Conservation (phyloP, 92 coral and sea anemone genomes). For the Galaxea fascicularis region DNA sequence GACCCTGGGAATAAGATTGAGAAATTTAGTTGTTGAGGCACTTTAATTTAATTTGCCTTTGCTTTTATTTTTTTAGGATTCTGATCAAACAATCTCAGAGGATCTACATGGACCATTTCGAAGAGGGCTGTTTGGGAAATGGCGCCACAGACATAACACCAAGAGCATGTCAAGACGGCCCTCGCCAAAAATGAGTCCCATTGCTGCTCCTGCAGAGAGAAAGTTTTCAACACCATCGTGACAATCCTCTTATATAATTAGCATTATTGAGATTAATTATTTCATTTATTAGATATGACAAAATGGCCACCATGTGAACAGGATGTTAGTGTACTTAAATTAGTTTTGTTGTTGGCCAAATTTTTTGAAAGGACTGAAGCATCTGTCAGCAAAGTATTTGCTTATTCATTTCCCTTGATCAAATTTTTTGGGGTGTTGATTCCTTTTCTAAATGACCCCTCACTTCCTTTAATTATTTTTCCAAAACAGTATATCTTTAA, state of each 20-base stretch:
- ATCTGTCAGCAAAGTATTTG: no score
- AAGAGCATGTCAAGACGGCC: conserved; percentile 49
- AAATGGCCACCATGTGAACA: neutral
- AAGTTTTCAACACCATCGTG: conserved; percentile 16
- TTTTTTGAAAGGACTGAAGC: neutral
- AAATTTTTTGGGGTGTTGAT: no score
- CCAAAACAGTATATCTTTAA: no score
- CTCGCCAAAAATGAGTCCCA: conserved; percentile 52
- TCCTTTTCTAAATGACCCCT: no score
- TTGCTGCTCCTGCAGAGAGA: conserved; percentile 13
- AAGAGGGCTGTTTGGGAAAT: conserved; percentile 73
- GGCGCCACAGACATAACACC: conserved; percentile 68
- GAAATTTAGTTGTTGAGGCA: no score
- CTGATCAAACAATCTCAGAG: conserved; percentile 42
- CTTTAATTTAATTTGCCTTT: neutral
- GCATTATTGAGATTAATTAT: neutral
- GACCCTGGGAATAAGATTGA: no score
- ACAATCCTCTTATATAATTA: neutral
- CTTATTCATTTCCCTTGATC: no score
- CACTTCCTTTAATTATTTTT: no score
- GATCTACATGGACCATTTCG: conserved; percentile 30
- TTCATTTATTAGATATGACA: neutral
- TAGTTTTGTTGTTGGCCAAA: neutral
- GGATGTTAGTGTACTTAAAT: neutral
- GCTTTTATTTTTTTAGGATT: conserved; percentile 4